Percentiles rank a stretch among this genome's conserved stretches.
These are phyloP conservation scores for Elysia crispata DNA, from an alignment of 2,888 invertebrate species.

Conservation along the genomic window DNA sequence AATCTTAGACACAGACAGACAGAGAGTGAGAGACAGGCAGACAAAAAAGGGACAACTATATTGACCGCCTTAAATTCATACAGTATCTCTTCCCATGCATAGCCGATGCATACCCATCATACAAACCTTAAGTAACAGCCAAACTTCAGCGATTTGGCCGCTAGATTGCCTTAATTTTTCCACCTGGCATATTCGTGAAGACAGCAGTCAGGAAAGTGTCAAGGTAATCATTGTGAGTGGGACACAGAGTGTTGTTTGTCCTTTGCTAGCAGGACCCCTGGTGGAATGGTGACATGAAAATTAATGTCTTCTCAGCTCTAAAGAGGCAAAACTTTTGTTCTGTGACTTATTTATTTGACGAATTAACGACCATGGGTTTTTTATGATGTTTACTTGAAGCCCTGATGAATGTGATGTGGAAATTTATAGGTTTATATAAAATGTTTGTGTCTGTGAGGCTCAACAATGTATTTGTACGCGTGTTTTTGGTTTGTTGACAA, in stretches of 20 bases:
- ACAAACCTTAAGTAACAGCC: too few species aligned
- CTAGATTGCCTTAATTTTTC: too few species aligned
- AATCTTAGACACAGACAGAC: too few species aligned
- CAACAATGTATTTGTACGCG: not conserved
- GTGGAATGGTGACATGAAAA: not conserved
- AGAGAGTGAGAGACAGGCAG: too few species aligned
- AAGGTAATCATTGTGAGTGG: too few species aligned
- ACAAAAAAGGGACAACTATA: not conserved
- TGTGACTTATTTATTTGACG: not conserved
- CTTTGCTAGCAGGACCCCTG: not conserved
- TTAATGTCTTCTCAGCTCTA: not conserved
- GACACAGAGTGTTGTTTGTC: not conserved
- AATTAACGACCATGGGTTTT: conserved; percentile 6
- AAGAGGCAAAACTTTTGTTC: not conserved
- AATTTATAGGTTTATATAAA: not conserved
- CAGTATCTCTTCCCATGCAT: conserved; percentile 12
- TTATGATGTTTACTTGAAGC: not conserved
- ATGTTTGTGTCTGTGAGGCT: conserved; percentile 18
- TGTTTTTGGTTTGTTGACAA: not conserved
- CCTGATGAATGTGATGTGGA: not conserved
- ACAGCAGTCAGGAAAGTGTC: too few species aligned
- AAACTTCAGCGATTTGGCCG: too few species aligned
- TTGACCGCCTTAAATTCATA: not conserved
- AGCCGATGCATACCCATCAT: not conserved
- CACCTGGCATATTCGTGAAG: too few species aligned